phyloP scores from a whole-genome alignment of 2,113 vertebrate species.

The Genyomyrus donnyi region DNA sequence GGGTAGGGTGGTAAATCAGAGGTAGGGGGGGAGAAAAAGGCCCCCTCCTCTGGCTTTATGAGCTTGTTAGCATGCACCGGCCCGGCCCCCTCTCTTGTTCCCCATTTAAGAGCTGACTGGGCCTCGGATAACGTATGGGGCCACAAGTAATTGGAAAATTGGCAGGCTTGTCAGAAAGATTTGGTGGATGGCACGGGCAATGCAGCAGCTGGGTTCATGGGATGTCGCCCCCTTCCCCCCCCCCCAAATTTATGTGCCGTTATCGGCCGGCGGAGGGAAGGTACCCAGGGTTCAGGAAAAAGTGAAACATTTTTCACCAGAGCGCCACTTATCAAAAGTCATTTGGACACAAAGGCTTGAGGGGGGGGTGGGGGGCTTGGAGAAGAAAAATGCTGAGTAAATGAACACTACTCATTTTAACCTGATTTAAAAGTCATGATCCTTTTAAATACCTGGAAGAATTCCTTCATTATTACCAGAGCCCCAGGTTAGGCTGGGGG shows the following conservation, averaged over 20 bases:
- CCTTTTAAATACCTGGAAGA: neutral
- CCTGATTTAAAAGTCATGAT: slow-evolving; percentile 1
- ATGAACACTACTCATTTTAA: slow-evolving; percentile 8
- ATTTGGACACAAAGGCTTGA: slow-evolving; percentile 57
- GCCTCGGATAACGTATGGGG: slow-evolving; percentile 80
- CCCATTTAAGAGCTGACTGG: slow-evolving; percentile 80
- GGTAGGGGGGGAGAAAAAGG: slow-evolving; percentile 25
- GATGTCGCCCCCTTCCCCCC: slow-evolving; percentile 50
- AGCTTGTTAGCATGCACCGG: slow-evolving; percentile 68
- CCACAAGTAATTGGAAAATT: slow-evolving; percentile 94
- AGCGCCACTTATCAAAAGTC: slow-evolving; percentile 62
- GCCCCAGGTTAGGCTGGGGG: neutral
- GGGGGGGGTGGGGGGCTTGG: slow-evolving; percentile 14
- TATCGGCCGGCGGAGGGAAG: slow-evolving; percentile 65
- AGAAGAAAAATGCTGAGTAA: neutral
- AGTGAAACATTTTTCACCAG: slow-evolving; percentile 59
- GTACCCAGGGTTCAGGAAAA: slow-evolving; percentile 60
- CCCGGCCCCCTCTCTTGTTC: slow-evolving; percentile 63
- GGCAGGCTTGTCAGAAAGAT: slow-evolving; percentile 85
- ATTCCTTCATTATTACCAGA: neutral
- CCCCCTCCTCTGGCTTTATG: slow-evolving; percentile 57
- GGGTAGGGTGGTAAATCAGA: slow-evolving; percentile 54
- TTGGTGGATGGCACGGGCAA: slow-evolving; percentile 75
- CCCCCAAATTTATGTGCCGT: slow-evolving; percentile 75
- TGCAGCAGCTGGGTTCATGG: slow-evolving; percentile 63